Evolutionary conservation across 2,113 vertebrate species (phyloP).

Genomic region (Smithornis capensis): DNA sequence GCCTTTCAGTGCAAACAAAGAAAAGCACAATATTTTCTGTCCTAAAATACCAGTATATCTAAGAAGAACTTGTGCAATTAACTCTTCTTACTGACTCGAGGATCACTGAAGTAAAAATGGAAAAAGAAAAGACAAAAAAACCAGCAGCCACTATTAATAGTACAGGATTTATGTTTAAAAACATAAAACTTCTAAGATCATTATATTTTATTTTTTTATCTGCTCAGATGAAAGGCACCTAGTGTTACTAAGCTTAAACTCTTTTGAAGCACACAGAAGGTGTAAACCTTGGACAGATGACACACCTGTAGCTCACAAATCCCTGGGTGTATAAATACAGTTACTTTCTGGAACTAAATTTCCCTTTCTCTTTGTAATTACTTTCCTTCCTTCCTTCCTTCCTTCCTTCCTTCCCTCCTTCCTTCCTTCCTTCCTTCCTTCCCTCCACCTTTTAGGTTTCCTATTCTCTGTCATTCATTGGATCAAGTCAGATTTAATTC

Average conservation of each 20-base stretch:
- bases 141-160: background rate
- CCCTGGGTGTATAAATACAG: background rate
- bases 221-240: background rate
- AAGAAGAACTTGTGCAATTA: background rate
- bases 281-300: background rate
- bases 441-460: background rate
- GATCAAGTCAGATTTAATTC: conserved; percentile 25
- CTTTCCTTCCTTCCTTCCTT: background rate
- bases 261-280: background rate
- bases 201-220: background rate
- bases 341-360: background rate
- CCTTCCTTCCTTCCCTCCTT: background rate
- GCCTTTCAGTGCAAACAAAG: background rate
- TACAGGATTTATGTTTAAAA: background rate
- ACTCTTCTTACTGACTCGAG: background rate
- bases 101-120: background rate
- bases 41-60: background rate
- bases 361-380: background rate
- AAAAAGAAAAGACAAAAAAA: background rate
- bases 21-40: background rate
- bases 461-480: background rate
- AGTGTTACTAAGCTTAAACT: background rate
- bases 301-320: background rate
- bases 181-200: background rate
- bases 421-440: background rate